Evolutionary conservation across 2,113 vertebrate genomes (phyloP).

Genomic region (Macaca mulatta): DNA sequence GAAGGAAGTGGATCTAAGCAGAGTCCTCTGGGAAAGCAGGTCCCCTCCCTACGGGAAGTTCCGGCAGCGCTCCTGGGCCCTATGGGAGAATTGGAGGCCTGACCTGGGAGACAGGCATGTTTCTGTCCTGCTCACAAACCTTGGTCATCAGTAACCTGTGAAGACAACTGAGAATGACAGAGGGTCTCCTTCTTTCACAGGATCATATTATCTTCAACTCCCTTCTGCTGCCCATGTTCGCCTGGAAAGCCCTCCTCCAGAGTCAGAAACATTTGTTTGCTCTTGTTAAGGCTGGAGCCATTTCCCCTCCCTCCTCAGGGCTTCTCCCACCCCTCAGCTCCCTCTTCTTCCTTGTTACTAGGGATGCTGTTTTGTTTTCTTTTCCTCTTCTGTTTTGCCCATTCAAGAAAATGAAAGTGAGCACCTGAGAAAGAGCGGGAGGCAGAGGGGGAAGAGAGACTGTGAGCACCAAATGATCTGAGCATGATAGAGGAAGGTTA

Average conservation of each 20-base stretch:
- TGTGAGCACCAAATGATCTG: slow-evolving; percentile 73
- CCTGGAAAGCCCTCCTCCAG: slow-evolving; percentile 1
- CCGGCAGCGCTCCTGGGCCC: not conserved
- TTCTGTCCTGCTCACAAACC: not conserved
- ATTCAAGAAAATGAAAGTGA: slow-evolving; percentile 72
- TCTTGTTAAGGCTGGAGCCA: not conserved
- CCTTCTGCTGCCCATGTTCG: not conserved
- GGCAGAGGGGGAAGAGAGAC: slow-evolving; percentile 37
- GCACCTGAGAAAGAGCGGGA: slow-evolving; percentile 65
- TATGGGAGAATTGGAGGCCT: not conserved
- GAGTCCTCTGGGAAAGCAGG: not conserved
- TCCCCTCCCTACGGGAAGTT: not conserved
- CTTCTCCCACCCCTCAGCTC: not conserved
- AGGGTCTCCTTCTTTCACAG: not conserved
- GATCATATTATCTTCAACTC: not conserved
- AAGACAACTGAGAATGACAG: slow-evolving; percentile 38
- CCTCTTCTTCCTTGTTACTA: not conserved
- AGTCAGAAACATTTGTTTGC: not conserved
- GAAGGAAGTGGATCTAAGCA: not conserved
- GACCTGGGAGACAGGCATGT: not conserved
- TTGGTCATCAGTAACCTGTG: not conserved
- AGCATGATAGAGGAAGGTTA: slow-evolving; percentile 85
- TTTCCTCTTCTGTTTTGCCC: slow-evolving; percentile 65
- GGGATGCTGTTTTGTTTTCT: not conserved
- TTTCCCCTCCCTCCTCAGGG: not conserved